Conservation (phyloP, 2,888 invertebrate genomes). For the Automeris io region DNA sequence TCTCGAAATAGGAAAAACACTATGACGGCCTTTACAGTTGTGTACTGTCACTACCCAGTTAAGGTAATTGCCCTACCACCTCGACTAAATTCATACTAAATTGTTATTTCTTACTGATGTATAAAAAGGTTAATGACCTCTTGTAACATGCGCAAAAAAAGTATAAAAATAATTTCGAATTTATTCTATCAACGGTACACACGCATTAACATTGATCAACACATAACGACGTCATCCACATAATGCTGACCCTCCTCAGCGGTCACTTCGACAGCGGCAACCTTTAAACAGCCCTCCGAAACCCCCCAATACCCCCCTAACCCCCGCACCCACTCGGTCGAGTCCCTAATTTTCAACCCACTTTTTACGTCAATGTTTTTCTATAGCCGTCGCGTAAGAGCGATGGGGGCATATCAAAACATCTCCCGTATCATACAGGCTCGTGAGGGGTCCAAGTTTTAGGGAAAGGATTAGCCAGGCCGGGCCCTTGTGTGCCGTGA, state of each 20-base stretch:
- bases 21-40: too few relatives aligned
- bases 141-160: too few relatives aligned
- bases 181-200: conserved; percentile 36
- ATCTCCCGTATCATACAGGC: conserved; percentile 64
- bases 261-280: conserved; percentile 74
- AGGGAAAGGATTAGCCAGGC: conserved; percentile 29
- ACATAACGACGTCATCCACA: conserved; percentile 74
- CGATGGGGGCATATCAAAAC: conserved; percentile 72
- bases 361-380: conserved; percentile 77
- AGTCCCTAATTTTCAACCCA: conserved; percentile 61
- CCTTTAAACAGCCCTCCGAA: conserved; percentile 8
- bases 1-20: too few relatives aligned
- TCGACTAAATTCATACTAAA: too few relatives aligned
- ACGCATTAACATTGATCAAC: conserved; percentile 75
- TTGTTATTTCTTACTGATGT: too few relatives aligned
- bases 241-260: conserved; percentile 73
- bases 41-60: too few relatives aligned
- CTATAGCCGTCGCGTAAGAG: conserved; percentile 67
- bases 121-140: too few relatives aligned
- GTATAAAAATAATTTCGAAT: conserved; percentile 7
- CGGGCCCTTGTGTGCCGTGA: background rate
- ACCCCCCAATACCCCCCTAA: background rate
- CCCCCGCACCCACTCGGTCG: conserved; percentile 25
- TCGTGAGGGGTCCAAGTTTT: conserved; percentile 61
- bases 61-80: too few relatives aligned